Evolutionary conservation across 2,113 vertebrate genomes (phyloP).

Genomic region (Laticauda colubrina): DNA sequence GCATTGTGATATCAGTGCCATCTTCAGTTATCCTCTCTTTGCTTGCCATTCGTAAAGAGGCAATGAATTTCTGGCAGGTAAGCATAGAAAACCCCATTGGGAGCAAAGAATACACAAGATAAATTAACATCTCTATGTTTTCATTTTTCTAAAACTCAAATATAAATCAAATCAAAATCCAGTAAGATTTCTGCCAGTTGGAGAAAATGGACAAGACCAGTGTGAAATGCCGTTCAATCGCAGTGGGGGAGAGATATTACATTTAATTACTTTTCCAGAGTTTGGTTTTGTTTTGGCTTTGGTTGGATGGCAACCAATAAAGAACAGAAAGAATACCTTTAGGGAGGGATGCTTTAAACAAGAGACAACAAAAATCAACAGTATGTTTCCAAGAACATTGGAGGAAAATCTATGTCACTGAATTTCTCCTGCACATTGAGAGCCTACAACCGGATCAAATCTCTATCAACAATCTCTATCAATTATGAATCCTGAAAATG

Average conservation of each 20-base stretch:
- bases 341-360: conserved; percentile 29
- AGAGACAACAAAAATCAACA: conserved; percentile 28
- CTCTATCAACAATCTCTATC: conserved; percentile 20
- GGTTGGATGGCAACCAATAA: conserved; percentile 36
- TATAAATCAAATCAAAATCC: not conserved
- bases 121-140: not conserved
- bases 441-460: conserved; percentile 24
- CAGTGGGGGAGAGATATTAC: conserved; percentile 37
- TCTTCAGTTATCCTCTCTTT: not conserved
- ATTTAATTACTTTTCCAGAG: conserved; percentile 49
- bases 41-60: not conserved
- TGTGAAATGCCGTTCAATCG: conserved; percentile 32
- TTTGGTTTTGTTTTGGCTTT: conserved; percentile 21
- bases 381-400: not conserved
- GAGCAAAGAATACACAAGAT: not conserved
- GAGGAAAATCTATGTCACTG: conserved; percentile 12
- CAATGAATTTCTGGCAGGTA: not conserved
- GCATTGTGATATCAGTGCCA: not conserved
- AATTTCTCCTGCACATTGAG: conserved; percentile 33
- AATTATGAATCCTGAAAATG: conserved; percentile 44
- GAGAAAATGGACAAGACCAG: conserved; percentile 32
- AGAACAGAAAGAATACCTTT: conserved; percentile 38
- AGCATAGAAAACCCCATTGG: conserved; percentile 6
- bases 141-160: conserved; percentile 1
- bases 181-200: not conserved